phyloP scores from a whole-genome alignment of 2,113 vertebrate genomes.

The Trematocara unimaculatum region DNA sequence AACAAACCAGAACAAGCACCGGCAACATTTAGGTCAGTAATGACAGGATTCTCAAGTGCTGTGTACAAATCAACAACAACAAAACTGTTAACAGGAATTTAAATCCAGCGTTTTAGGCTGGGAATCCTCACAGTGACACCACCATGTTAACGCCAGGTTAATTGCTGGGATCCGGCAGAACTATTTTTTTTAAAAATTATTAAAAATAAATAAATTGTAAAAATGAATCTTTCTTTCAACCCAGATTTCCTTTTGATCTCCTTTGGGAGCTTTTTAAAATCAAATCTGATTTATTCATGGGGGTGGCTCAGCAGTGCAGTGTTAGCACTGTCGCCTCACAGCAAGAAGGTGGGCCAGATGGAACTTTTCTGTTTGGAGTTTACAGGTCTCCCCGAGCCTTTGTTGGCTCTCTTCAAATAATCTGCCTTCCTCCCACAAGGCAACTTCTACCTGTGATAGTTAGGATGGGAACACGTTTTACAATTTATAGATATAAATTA shows the following conservation, averaged over 20 bases:
- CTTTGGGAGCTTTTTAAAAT: background rate
- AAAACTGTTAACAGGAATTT: background rate
- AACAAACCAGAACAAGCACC: background rate
- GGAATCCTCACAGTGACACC: background rate
- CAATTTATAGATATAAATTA: background rate
- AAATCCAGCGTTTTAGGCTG: background rate
- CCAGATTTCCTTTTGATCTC: background rate
- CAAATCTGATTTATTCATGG: background rate
- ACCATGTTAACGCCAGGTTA: background rate
- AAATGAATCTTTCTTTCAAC: background rate
- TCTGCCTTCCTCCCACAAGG: background rate
- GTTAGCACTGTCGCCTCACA: background rate
- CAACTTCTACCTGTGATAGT: background rate
- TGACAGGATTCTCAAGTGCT: background rate
- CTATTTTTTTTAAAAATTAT: background rate
- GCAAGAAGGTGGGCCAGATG: background rate
- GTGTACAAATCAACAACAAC: background rate
- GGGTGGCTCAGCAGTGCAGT: background rate
- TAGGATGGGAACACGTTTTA: background rate
- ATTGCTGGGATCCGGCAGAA: background rate
- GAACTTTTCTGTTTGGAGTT: background rate
- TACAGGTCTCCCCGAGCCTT: background rate
- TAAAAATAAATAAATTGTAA: background rate
- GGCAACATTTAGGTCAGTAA: background rate
- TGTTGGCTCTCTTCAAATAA: background rate